Percentiles rank a stretch among this genome's conserved stretches.
phyloP scores from a whole-genome alignment of 30 jellyfish, hydroid and myxozoan genomes.

The Cassiopea xamachana region DNA sequence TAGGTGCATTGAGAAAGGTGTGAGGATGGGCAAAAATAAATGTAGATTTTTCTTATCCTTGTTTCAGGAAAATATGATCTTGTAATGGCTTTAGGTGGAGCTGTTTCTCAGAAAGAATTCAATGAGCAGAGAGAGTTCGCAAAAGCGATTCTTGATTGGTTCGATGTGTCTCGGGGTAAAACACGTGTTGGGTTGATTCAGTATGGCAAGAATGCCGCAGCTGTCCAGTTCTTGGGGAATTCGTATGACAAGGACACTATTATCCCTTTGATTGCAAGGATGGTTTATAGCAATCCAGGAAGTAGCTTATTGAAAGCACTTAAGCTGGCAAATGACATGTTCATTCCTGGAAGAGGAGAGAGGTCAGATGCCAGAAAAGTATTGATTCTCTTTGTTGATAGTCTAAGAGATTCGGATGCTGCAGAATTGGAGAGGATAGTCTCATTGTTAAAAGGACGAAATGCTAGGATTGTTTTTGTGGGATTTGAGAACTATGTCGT shows the following conservation, averaged over 20 bases:
- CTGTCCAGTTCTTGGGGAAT: conserved; percentile 49
- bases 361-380: conserved; percentile 13
- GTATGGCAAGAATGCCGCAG: conserved; percentile 68
- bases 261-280: neutral
- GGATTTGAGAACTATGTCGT: conserved; percentile 42
- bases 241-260: neutral
- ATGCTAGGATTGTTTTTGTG: conserved; percentile 29
- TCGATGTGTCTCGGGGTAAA: conserved; percentile 28
- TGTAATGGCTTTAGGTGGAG: conserved; percentile 65
- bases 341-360: conserved; percentile 32
- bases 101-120: conserved; percentile 31
- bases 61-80: conserved; percentile 31
- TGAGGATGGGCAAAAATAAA: too few relatives aligned
- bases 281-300: conserved; percentile 35
- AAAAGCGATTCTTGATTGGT: conserved; percentile 8
- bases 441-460: conserved; percentile 14
- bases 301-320: conserved; percentile 10
- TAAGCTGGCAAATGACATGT: conserved; percentile 12
- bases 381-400: conserved; percentile 42
- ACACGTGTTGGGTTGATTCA: conserved; percentile 78
- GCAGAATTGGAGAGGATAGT: neutral
- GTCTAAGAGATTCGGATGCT: conserved; percentile 24
- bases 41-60: too few relatives aligned
- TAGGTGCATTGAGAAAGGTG: too few relatives aligned
- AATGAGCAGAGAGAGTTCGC: conserved; percentile 17